Evolutionary conservation across 2,888 invertebrate genomes (phyloP), one percentile per base, ranked within the genome.

Genomic region (Acronicta alni): DNA sequence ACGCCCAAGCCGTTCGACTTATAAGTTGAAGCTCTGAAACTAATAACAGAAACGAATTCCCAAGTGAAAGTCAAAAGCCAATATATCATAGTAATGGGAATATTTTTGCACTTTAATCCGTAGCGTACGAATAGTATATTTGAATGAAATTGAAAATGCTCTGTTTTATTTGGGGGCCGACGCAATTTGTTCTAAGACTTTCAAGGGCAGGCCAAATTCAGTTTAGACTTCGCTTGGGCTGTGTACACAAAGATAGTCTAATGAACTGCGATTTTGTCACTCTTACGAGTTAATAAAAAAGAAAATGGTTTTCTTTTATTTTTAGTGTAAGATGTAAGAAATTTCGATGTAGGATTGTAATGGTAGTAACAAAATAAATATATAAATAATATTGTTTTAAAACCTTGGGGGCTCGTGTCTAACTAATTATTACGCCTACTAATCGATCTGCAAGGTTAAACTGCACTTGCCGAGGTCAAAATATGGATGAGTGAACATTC

Each of bases 91-190:
- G 48, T 52, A 53, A 66, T 65, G 38, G 43, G 26, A 49, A 65
- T 64, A 64, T 42, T 53, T 63, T 58, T 46, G 14, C 51, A 60
- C 26, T 47, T 26, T 45, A 58, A 46, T 58, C 30, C 26, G 18
- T 12, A 20, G 18, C 18, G 32, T 45, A 37, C 16, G 16, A 37
- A 18, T 18, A 44, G 23, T 41, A 32, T 45, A 53, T 46, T 46
- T 9, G n/a, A 47, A 41, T 59, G 46, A 38, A 57, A 72, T 64
- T 64, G 57, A 70, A 68, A 63, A 64, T 55, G 18, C 44, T 59
- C 56, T 53, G 42, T 67, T 72, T 74, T 67, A 64, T 68, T 74
- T 61, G 44, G 60, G 38, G 53, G 37, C 17, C 43, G 48, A 66
- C 26, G 39, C 39, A 61, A 57, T 68, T 65, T 46, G 56, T 45